Evolutionary conservation across 1,140 invertebrate genomes (phyloP).

Genomic region (Colletes latitarsis): DNA sequence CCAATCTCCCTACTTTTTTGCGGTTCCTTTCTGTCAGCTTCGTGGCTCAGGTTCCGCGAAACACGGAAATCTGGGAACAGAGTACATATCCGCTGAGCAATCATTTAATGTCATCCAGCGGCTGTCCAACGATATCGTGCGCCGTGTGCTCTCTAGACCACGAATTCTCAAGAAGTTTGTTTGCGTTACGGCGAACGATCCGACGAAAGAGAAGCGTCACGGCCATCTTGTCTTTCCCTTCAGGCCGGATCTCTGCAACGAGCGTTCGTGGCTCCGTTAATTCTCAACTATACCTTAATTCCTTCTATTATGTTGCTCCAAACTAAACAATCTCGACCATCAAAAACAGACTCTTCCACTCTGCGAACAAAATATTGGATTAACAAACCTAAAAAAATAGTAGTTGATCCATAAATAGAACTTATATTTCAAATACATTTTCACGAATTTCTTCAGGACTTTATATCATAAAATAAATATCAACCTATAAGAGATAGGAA

Average conservation of each 20-base stretch:
- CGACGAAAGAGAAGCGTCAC: slow-evolving; percentile 73
- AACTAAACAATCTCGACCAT: too few relatives aligned
- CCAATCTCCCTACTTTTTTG: not conserved
- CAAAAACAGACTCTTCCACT: too few relatives aligned
- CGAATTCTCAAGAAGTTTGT: slow-evolving; percentile 74
- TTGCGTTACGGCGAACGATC: slow-evolving; percentile 72
- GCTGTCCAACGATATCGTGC: slow-evolving; percentile 35
- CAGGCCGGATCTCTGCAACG: slow-evolving; percentile 42
- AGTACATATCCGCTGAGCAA: slow-evolving; percentile 39
- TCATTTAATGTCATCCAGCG: slow-evolving; percentile 44
- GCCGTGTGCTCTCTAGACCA: slow-evolving; percentile 53
- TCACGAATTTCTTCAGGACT: too few relatives aligned
- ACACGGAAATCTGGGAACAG: slow-evolving; percentile 38
- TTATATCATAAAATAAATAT: too few relatives aligned
- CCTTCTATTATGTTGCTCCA: not conserved
- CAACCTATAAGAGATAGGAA: too few relatives aligned
- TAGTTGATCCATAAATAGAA: too few relatives aligned
- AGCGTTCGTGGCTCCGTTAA: slow-evolving; percentile 2
- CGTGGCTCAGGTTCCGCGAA: slow-evolving; percentile 7
- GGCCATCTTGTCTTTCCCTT: slow-evolving; percentile 71
- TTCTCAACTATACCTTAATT: not conserved
- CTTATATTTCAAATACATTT: too few relatives aligned
- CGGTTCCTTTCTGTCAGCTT: too few relatives aligned
- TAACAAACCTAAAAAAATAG: too few relatives aligned
- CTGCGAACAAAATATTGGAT: too few relatives aligned